Evolutionary conservation across 2,797 vertebrate species (phyloP), one percentile per base, ranked within the genome.

Genomic region (Chelmon rostratus): DNA sequence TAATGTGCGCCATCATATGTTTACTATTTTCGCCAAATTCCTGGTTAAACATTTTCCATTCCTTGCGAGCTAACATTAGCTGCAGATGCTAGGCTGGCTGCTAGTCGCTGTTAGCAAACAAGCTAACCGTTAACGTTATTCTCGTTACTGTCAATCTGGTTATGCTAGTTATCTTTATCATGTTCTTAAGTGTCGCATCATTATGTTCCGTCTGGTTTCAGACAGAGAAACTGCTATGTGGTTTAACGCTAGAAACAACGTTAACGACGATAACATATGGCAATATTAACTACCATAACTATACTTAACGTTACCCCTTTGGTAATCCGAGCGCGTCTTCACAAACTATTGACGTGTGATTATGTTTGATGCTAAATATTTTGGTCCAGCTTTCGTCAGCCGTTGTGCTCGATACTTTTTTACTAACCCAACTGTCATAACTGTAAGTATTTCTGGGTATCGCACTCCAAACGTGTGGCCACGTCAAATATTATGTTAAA

Each of bases 41-140:
- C 7, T 8, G 16, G 3, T 44, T 33, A 35, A 71, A 76, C 76
- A 33, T 3, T n/a, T 47, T n/a, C 35, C 10, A n/a, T 42, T 67
- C 33, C 21, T 42, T 73, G 56, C 16, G 61, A 61, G 79, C 77
- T 63, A 87, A 49, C 59, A 57, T 66, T 80, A 73, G 74, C 81
- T 72, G 49, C 62, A 12, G 37, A 50, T 73, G 86, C 84, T 90
- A 84, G 72, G 25, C 7, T 56, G 50, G 15, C 25, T 58, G 78
- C 64, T 79, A 76, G 68, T 37, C 50, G 25, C 50, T 21, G 38
- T 66, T 87, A 89, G 87, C 90, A 66, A 72, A 75, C 73, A 73
- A 65, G 88, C 90, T 82, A 90, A 72, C 64, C 10, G 28, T 62
- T 31, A 59, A 62, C 11, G 47, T 54, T 46, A 52, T 57, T 79